phyloP scores from a whole-genome alignment of 1,140 invertebrate species.

The Musca vetustissima region DNA sequence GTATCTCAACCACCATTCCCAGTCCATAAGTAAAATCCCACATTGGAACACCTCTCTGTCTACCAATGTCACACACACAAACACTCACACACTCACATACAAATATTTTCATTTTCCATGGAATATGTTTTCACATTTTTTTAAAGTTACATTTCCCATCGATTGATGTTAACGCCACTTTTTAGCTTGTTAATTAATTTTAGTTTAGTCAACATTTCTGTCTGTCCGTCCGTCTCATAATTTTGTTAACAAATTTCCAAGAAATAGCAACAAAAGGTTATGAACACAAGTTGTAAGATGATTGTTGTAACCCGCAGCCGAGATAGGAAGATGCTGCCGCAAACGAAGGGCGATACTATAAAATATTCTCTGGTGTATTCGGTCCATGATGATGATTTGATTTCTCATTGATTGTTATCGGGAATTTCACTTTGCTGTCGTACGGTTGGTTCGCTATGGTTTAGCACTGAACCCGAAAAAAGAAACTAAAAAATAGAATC shows the following conservation, averaged over 20 bases:
- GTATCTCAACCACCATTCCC: too few species aligned
- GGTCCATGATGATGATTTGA: background rate
- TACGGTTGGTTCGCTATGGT: background rate
- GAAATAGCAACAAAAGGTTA: background rate
- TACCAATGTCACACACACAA: too few species aligned
- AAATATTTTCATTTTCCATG: too few species aligned
- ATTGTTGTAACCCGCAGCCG: too few species aligned
- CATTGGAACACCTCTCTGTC: too few species aligned
- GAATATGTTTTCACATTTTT: too few species aligned
- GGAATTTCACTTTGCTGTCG: background rate
- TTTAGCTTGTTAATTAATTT: too few species aligned
- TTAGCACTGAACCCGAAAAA: background rate
- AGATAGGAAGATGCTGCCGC: background rate
- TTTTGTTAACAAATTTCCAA: background rate
- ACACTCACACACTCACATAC: too few species aligned
- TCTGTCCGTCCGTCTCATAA: too few species aligned
- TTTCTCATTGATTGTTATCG: constrained; percentile 19
- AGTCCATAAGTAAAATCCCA: too few species aligned
- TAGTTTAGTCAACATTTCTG: background rate
- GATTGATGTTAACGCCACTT: too few species aligned
- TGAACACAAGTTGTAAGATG: background rate
- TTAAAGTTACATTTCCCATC: too few species aligned
- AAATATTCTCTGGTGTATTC: background rate
- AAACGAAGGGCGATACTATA: background rate
- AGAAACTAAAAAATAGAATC: background rate